Evolutionary conservation across 2,797 vertebrate genomes (phyloP).

Genomic region (Percopsis omiscomaycus): DNA sequence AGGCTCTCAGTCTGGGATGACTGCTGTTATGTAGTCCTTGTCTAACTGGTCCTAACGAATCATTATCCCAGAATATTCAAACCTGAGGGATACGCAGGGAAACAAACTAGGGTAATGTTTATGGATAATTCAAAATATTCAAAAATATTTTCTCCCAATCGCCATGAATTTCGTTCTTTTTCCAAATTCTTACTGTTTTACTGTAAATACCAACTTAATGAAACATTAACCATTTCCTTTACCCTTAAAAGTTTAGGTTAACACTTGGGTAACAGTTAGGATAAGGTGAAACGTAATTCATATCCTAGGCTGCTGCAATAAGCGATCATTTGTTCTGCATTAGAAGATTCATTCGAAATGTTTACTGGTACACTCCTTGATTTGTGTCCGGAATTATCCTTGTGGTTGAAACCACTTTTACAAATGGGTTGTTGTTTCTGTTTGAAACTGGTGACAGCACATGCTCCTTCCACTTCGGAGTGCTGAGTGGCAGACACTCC

Average conservation of each 20-base stretch:
- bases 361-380: too few species aligned
- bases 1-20: conserved; percentile 61
- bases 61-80: neutral
- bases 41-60: conserved; percentile 33
- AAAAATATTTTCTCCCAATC: neutral
- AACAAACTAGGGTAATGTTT: conserved; percentile 34
- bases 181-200: neutral
- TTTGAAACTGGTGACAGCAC: too few species aligned
- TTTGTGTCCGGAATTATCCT: too few species aligned
- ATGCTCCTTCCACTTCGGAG: too few species aligned
- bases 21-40: conserved; percentile 41
- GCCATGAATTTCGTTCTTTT: neutral
- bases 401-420: too few species aligned
- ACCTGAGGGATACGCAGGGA: neutral
- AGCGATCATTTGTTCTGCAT: too few species aligned
- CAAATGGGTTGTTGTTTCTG: too few species aligned
- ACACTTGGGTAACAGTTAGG: conserved; percentile 19
- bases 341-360: too few species aligned
- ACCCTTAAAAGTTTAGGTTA: conserved; percentile 13
- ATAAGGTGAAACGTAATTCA: neutral
- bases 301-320: too few species aligned
- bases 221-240: neutral
- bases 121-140: conserved; percentile 2
- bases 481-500: too few species aligned
- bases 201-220: neutral